phyloP scores from a whole-genome alignment of 2,888 invertebrate genomes.

The Glyphotaelius pellucidus region DNA sequence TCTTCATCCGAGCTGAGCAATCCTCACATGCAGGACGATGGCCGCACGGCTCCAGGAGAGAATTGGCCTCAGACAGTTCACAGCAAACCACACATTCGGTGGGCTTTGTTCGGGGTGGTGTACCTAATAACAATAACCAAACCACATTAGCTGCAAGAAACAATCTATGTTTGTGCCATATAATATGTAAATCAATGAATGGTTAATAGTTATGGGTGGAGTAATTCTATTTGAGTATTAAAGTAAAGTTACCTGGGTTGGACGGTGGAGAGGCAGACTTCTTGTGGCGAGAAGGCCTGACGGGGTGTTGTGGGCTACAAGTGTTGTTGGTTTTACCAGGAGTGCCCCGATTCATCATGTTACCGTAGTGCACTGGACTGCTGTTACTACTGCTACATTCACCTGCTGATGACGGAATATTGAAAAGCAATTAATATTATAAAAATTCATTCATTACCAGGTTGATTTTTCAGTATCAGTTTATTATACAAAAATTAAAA shows the following conservation, averaged over 20 bases:
- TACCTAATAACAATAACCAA: conserved; percentile 32
- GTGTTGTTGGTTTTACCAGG: conserved; percentile 61
- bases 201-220: background rate
- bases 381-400: conserved; percentile 65
- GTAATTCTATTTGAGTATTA: background rate
- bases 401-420: conserved; percentile 48
- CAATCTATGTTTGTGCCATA: background rate
- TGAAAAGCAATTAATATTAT: background rate
- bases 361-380: conserved; percentile 62
- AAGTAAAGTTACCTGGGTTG: conserved; percentile 17
- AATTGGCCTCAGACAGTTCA: conserved; percentile 80
- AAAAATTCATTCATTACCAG: background rate
- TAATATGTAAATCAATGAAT: background rate
- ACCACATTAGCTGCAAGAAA: background rate
- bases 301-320: conserved; percentile 62
- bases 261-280: conserved; percentile 60
- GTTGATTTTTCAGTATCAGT: background rate
- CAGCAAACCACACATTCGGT: conserved; percentile 85
- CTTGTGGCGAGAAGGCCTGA: conserved; percentile 63
- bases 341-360: conserved; percentile 48
- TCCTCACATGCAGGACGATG: conserved; percentile 86
- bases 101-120: conserved; percentile 69
- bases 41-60: conserved; percentile 84
- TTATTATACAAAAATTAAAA: no score
- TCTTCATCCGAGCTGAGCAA: conserved; percentile 87